Conservation (phyloP, 2,888 invertebrate species). For the Rotaria sp. region DNA sequence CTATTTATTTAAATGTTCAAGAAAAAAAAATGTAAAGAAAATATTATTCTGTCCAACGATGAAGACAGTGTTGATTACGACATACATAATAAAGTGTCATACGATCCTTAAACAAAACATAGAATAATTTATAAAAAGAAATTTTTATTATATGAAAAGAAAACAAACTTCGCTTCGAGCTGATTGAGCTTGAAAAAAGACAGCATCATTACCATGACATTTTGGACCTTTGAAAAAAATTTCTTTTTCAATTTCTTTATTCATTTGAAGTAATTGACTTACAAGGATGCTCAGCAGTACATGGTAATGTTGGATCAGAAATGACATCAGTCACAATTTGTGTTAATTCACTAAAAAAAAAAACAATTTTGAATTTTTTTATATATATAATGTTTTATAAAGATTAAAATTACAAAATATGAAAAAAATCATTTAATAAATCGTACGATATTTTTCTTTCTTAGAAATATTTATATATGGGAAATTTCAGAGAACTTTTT, state of each 20-base stretch:
- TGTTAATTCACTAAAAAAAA: constrained; percentile 67
- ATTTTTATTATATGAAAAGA: neutral
- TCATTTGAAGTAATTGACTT: neutral
- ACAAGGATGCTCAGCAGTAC: constrained; percentile 71
- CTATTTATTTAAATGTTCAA: neutral
- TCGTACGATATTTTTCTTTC: too few species aligned
- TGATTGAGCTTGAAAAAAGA: constrained; percentile 96
- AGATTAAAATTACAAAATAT: too few species aligned
- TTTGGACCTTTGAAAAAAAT: constrained; percentile 74
- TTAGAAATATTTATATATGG: too few species aligned
- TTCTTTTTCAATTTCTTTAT: neutral
- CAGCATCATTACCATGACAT: constrained; percentile 86
- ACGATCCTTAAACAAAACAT: constrained; percentile 28
- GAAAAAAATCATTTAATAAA: too few species aligned
- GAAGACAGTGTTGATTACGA: constrained; percentile 29
- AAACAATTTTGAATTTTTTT: too few species aligned
- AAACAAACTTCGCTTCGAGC: neutral
- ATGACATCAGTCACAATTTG: constrained; percentile 97
- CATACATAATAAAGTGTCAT: constrained; percentile 40
- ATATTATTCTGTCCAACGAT: neutral
- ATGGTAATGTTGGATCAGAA: constrained; percentile 90
- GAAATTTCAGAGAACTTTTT: too few species aligned
- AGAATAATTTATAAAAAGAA: neutral
- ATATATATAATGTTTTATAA: too few species aligned
- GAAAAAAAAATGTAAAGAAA: neutral